Conservation (phyloP, 2,113 vertebrate genomes). For the Phasianus colchicus region DNA sequence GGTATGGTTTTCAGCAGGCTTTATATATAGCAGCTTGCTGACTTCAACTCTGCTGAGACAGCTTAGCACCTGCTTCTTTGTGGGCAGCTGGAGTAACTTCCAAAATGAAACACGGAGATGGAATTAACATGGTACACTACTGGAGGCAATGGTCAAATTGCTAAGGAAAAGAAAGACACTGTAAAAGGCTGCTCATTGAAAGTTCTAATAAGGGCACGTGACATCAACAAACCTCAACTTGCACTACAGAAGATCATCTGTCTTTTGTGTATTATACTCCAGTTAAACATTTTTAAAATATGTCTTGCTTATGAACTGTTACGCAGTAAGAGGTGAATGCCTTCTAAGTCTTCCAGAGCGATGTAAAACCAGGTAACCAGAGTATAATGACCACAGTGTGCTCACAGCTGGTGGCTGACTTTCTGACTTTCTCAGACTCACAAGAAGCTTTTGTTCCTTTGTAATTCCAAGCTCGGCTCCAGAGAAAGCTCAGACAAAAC, state of each 20-base stretch:
- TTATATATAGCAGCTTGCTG: conserved; percentile 65
- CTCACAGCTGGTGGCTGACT: neutral
- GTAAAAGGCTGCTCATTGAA: conserved; percentile 13
- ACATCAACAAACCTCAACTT: neutral
- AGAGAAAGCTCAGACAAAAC: neutral
- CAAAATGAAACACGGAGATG: conserved; percentile 57
- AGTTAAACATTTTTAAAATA: neutral
- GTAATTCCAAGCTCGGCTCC: neutral
- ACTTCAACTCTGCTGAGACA: conserved; percentile 67
- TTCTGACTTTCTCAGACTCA: neutral
- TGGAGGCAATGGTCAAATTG: conserved; percentile 23
- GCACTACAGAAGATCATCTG: neutral
- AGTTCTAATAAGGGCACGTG: neutral
- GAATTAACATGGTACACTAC: conserved; percentile 45
- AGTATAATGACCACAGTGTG: rapidly evolving
- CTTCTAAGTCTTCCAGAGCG: neutral
- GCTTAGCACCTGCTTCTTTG: conserved; percentile 60
- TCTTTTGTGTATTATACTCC: neutral
- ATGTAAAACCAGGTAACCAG: neutral
- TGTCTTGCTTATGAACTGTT: neutral
- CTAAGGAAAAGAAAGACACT: neutral
- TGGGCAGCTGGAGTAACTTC: conserved; percentile 68
- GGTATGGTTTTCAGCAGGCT: conserved; percentile 44
- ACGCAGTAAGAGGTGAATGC: neutral
- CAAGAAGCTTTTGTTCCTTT: neutral